Evolutionary conservation across 2,888 invertebrate genomes (phyloP), one percentile per base, ranked within the genome.

Genomic region (Drosophila austrosaltans): DNA sequence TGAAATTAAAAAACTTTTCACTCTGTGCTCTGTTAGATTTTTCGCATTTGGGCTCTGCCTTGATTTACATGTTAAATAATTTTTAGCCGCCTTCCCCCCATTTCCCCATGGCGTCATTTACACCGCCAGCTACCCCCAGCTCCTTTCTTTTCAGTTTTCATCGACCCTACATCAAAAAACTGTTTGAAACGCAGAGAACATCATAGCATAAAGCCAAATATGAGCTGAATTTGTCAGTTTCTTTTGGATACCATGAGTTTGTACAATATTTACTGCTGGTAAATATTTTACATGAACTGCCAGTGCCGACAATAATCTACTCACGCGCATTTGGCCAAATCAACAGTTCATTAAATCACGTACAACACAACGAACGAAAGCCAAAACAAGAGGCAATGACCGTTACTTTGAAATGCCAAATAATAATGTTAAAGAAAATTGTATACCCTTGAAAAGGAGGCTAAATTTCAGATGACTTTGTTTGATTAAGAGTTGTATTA

Each of bases 51-150:
- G 48, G 36, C 62, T 62, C 61, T 67, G 76, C 77, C 74, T 76
- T 87, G 87, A 87, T 86, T 87, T 86, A 87, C 87, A 86, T 87
- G 82, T 82, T 85, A 86, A 86, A 86, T 87, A 84, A 86, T 85
- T 77, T 86, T 76, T 72, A 6, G 1, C 59, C 69, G 66, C 71
- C 53, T 32, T 61, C 70, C 67, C 71, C 53, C 48, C 48, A 10
- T 39, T 39, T 36, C 30, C 12, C 25, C 25, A 40, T 39, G 48
- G 48, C 48, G 25, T 25, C 48, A 48, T 48, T 48, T 48, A 10
- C 48, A 48, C 48, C 10, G 48, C n/a, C 40, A 1, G 4, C 40
- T 3, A 2, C n/a, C 40, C 22, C 22, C 7, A 3, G 10, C 48
- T 12, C 22, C 25, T 7, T 1, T 10, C 25, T 6, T 8, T 10